Evolutionary conservation across 1,140 invertebrate genomes (phyloP), one percentile per base, ranked within the genome.

Genomic region (Stegodyphus dumicola): DNA sequence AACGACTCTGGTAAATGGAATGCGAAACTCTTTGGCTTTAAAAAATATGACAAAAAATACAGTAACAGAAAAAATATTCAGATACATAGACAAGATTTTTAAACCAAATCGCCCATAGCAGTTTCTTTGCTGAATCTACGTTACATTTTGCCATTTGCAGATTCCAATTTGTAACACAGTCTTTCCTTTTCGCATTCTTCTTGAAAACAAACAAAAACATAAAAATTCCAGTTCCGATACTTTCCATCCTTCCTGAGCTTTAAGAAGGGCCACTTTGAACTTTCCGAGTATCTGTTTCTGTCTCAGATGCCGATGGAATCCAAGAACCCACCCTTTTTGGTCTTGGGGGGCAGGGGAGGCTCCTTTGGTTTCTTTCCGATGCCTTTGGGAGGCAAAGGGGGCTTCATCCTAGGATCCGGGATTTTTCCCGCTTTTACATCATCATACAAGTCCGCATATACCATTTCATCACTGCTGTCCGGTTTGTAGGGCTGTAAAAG

Each of bases 361-460:
- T 88, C 86, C 79, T 87, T 87, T 48, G 83, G 79, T 52, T 85
- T 80, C 71, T 76, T 87, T 0, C 76, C 74, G 18, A 84, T 77
- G 54, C 88, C 87, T 60, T 88, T 88, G 11, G 88, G 88, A 11
- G 88, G 88, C 76, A 88, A 79, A 18, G 87, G 80, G 13, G 88
- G 88, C 18, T 87, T 89, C 60, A 86, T 85, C 17, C 88, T 87
- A 51, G 88, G 88, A 76, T 89, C 88, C 9, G 88, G 85, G 18
- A 89, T 80, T 67, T 88, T 88, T 33, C 88, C 88, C 60, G 66
- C 53, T 86, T 89, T 89, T 5, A 89, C 86, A 54, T 89, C 88
- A 69, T 89, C 88, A 75, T 89, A 88, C 69, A 89, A 52, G 56
- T 89, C 88, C 17, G 88, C 88, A 64, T 89, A 89, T 6, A 89